Evolutionary conservation across 2,113 vertebrate genomes (phyloP).

Genomic region (Girardinichthys multiradiatus): DNA sequence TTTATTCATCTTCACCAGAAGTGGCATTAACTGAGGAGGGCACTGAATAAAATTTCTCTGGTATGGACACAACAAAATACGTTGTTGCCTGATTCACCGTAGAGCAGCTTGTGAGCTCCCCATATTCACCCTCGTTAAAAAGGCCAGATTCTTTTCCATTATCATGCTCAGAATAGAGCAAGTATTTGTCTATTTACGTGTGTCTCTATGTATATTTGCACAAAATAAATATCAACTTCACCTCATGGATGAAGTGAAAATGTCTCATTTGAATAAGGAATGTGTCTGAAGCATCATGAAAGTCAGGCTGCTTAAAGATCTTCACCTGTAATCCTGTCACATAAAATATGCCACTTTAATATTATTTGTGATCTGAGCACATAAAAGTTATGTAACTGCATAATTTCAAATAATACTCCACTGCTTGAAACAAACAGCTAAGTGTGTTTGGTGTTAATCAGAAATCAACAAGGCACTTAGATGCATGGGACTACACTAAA

Average conservation of each 20-base stretch:
- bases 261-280: slow-evolving; percentile 24
- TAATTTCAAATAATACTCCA: slow-evolving; percentile 10
- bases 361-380: neutral
- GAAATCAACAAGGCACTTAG: slow-evolving; percentile 4
- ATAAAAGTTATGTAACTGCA: neutral
- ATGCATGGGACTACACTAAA: slow-evolving; percentile 7
- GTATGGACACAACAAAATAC: neutral
- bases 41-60: neutral
- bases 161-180: slow-evolving; percentile 5
- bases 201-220: slow-evolving; percentile 29
- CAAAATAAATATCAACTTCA: slow-evolving; percentile 31
- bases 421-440: slow-evolving; percentile 14
- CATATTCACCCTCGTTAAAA: slow-evolving; percentile 4
- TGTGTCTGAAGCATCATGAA: neutral
- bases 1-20: neutral
- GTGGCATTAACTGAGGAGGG: neutral
- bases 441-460: slow-evolving; percentile 12
- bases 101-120: slow-evolving; percentile 13
- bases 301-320: neutral
- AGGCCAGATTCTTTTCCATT: slow-evolving; percentile 13
- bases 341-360: neutral
- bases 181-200: slow-evolving; percentile 27
- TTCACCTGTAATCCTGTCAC: slow-evolving; percentile 1
- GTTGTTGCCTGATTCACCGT: neutral
- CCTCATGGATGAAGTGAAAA: slow-evolving; percentile 30